Evolutionary conservation across 1,140 invertebrate genomes (phyloP), one percentile per base, ranked within the genome.

Genomic region (Pristionchus pacificus): DNA sequence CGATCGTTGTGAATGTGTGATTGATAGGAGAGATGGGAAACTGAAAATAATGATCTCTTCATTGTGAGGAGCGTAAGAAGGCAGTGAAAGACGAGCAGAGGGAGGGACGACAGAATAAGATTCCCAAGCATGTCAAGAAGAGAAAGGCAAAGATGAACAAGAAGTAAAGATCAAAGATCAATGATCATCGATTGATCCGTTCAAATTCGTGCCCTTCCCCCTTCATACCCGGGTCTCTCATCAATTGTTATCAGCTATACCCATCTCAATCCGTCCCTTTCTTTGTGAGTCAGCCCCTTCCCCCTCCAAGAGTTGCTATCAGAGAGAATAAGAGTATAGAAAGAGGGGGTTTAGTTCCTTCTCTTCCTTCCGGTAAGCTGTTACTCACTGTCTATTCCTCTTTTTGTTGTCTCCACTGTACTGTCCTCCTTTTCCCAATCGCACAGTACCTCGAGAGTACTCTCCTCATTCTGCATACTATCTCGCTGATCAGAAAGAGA

Each of bases 51-150:
- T n/a, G n/a, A n/a, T n/a, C n/a, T n/a, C n/a, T n/a, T n/a, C n/a
- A n/a, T n/a, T n/a, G 6, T 49, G 19, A 49, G 86, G 89, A 70
- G 25, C 59, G 86, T 38, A 87, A 87, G 72, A 77, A 85, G 63
- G 79, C 79, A 6, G 80, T 86, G 13, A 86, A 87, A 79, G 91
- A 93, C 66, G 89, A 90, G 63, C 89, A 95, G 82, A 90, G 92
- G 24, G 93, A 96, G 78, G 96, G 93, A 83, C 87, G 95, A 60
- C 92, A 95, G 88, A 87, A 85, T 0, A 84, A 83, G 71, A 88
- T 93, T 1, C 95, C 95, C 75, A 98, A 98, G 85, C 92, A 97
- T 85, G 85, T 97, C 0, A 98, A 98, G 82, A 97, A 97, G 81
- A 74, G 81, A 15, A 60, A 60, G 15, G 65, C 67, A 60, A 33